Evolutionary conservation across 2,888 invertebrate genomes (phyloP), one percentile per base, ranked within the genome.

Genomic region (Glaucopsyche alexis): DNA sequence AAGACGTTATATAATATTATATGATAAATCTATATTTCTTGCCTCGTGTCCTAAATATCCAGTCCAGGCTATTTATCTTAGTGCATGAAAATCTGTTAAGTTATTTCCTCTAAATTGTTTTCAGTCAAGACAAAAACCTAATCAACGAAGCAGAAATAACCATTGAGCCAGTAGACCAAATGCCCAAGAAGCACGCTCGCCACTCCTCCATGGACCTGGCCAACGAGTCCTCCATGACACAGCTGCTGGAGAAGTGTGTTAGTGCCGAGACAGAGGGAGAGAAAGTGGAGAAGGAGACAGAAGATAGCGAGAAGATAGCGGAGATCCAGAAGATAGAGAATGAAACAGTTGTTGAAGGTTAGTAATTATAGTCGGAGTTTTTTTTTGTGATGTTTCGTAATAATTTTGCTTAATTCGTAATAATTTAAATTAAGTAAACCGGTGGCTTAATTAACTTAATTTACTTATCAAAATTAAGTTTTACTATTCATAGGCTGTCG

Each of bases 121-220:
- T 8, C 81, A 92, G 91, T 60, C 89, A 88, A 87, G 91, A 91
- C 80, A 91, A 89, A 73, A 87, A 92, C 77, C 78, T 90, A 0
- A 74, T 92, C 60, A 89, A 92, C 81, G 93, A 92, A 78, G 89
- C 88, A 0, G 93, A 92, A 75, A 91, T 91, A 52, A 93, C 91
- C 0, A 91, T 93, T 71, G 93, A 93, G 60, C 93, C 91, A 0
- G 84, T 85, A 1, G 89, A 90, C 0, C 76, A 77, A 5, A 74
- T 84, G 0, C 71, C 76, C 0, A 89, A 91, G 80, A 90, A 91
- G 67, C 93, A 93, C 77, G 87, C 84, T 0, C 85, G 93, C 0
- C 93, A 93, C 74, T 93, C 93, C 0, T 93, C 93, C 1, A 93
- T 93, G 93, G 93, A 93, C 80, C 81, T 93, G 11, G 91, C 91